A percentile compares a stretch with the other conserved stretches of the same genome.
Evolutionary conservation across 2,888 invertebrate genomes (phyloP).

Genomic region (Chloroclystis v-ata): DNA sequence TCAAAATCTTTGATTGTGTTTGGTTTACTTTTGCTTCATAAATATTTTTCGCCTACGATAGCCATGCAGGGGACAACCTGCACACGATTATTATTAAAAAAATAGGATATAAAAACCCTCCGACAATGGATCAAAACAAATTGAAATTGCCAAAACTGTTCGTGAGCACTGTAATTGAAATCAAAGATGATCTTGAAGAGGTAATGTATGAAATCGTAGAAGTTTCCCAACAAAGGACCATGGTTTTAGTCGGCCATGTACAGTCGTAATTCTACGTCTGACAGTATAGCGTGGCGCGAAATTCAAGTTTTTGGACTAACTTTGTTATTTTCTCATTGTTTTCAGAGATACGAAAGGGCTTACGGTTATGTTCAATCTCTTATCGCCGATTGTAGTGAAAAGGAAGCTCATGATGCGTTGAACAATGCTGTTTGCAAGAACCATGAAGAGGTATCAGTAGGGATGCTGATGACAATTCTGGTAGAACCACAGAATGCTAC

Average conservation of each 20-base stretch:
- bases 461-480: conserved; percentile 91
- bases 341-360: conserved; percentile 94
- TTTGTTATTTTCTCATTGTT: conserved; percentile 36
- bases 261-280: conserved; percentile 60
- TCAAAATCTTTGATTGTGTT: conserved; percentile 60
- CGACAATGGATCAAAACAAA: conserved; percentile 79
- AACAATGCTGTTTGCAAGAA: conserved; percentile 93
- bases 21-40: conserved; percentile 53
- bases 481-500: conserved; percentile 89
- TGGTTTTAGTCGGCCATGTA: conserved; percentile 72
- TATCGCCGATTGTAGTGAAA: conserved; percentile 91
- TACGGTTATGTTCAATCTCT: conserved; percentile 87
- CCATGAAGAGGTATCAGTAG: conserved; percentile 95
- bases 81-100: conserved; percentile 77
- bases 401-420: conserved; percentile 94
- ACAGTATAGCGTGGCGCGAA: conserved; percentile 72
- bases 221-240: conserved; percentile 73
- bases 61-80: conserved; percentile 81
- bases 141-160: conserved; percentile 85
- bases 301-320: conserved; percentile 48
- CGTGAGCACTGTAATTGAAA: conserved; percentile 89
- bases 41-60: conserved; percentile 78
- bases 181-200: conserved; percentile 94
- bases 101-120: conserved; percentile 68
- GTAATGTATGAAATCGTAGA: conserved; percentile 79